These are phyloP conservation scores for Zapornia atra DNA, from an alignment of 2,113 vertebrate genomes.

Conservation along the genomic window DNA sequence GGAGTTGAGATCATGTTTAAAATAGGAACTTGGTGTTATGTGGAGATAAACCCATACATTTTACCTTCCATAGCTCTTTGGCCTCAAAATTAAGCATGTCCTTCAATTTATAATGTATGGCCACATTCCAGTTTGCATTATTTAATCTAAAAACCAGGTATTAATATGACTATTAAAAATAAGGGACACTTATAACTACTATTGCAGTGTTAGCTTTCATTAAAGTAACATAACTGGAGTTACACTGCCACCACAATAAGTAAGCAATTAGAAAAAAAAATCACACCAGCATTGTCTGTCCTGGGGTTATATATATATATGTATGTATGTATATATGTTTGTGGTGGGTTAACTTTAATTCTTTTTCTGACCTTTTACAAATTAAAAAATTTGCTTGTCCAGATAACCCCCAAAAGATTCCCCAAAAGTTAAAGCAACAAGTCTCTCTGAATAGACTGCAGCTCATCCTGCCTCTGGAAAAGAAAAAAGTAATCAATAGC, in stretches of 20 bases:
- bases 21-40: neutral
- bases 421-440: neutral
- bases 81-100: neutral
- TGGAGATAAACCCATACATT: neutral
- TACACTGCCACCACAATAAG: neutral
- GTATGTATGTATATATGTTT: neutral
- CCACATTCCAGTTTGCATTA: neutral
- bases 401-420: neutral
- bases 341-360: neutral
- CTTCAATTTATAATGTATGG: neutral
- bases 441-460: neutral
- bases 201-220: neutral
- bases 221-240: neutral
- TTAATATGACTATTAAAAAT: neutral
- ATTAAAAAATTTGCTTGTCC: neutral
- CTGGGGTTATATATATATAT: neutral
- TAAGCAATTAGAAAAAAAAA: neutral
- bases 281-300: neutral
- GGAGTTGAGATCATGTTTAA: neutral
- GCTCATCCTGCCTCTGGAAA: neutral
- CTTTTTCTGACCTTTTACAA: neutral
- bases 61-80: neutral
- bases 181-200: neutral
- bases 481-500: neutral
- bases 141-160: neutral